These are phyloP conservation scores for Amphiura filiformis DNA, from an alignment of 35 echinoderm and acorn worm genomes.

Conservation along the genomic window DNA sequence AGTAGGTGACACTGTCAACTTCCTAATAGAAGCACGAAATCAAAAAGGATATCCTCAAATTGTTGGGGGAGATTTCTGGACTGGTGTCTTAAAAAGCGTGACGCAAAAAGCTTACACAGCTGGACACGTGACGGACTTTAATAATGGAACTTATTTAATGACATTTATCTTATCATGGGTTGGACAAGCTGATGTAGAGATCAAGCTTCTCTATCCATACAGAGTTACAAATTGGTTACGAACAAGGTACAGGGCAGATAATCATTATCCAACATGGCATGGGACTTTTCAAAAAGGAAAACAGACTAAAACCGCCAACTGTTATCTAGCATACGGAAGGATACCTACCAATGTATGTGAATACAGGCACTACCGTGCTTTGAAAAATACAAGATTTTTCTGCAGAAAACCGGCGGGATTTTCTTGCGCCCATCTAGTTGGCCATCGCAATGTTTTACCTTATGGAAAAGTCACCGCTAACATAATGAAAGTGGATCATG, in stretches of 20 bases:
- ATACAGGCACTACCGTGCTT: not conserved
- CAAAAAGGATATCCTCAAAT: not conserved
- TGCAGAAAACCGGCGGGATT: not conserved
- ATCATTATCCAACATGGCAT: not conserved
- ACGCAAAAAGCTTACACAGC: not conserved
- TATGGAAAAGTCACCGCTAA: not conserved
- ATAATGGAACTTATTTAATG: slow-evolving; percentile 7
- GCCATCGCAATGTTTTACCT: not conserved
- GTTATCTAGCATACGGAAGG: not conserved
- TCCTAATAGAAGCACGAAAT: not conserved
- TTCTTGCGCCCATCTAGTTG: not conserved
- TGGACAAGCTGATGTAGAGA: not conserved
- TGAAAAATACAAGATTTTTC: not conserved
- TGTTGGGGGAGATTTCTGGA: not conserved
- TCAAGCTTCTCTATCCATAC: not conserved
- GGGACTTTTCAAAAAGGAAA: not conserved
- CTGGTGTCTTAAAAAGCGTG: not conserved
- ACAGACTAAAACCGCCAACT: not conserved
- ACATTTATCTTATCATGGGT: not conserved
- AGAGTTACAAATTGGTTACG: not conserved
- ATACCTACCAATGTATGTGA: not conserved
- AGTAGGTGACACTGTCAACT: not conserved
- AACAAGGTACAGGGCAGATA: not conserved
- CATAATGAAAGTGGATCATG: not conserved
- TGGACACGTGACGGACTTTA: not conserved